Conservation (phyloP, 2,797 vertebrate genomes). For the Nyctibius grandis region DNA sequence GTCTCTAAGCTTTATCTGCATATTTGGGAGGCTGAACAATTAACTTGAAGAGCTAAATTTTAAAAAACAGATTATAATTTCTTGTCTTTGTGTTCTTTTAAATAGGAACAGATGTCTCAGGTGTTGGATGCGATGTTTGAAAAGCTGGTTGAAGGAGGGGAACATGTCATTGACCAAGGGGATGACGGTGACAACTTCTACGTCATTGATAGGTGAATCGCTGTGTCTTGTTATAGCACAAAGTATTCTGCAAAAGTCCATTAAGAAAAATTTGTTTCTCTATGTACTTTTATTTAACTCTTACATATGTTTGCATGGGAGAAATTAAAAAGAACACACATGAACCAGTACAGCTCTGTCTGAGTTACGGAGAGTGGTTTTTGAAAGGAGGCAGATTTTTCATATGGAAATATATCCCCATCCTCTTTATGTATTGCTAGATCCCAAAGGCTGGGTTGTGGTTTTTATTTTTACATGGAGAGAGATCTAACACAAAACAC, state of each 20-base stretch:
- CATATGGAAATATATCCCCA: background rate
- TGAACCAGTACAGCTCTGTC: background rate
- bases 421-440: background rate
- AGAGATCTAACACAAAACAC: background rate
- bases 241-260: background rate
- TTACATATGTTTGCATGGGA: background rate
- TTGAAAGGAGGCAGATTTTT: background rate
- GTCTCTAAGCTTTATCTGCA: background rate
- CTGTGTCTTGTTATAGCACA: background rate
- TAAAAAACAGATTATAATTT: background rate
- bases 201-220: constrained; percentile 90
- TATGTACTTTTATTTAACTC: background rate
- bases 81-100: constrained; percentile 51
- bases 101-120: constrained; percentile 96
- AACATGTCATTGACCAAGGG: constrained; percentile 96
- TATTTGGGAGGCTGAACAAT: background rate
- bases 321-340: background rate
- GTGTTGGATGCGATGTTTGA: constrained; percentile 99
- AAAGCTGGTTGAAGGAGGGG: constrained; percentile 87
- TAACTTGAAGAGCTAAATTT: background rate
- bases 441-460: background rate
- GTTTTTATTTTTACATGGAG: background rate
- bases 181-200: constrained; percentile 99
- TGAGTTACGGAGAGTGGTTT: background rate
- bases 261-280: background rate